phyloP scores from a whole-genome alignment of 2,888 invertebrate species.

The Hypena proboscidalis region DNA sequence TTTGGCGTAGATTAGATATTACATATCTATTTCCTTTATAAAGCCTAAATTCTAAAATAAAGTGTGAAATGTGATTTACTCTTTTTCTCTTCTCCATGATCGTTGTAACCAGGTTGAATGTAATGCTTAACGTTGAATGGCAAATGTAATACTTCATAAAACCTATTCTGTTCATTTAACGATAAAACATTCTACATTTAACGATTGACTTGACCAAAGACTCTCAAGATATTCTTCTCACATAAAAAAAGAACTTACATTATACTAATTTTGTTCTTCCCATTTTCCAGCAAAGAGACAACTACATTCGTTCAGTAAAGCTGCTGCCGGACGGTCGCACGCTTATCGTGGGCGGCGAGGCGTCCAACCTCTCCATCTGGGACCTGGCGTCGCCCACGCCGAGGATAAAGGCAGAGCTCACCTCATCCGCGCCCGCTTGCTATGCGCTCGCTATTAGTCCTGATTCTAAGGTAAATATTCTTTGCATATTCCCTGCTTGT shows the following conservation, averaged over 20 bases:
- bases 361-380: constrained; percentile 97
- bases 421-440: constrained; percentile 97
- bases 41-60: no score
- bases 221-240: no score
- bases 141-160: no score
- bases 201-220: no score
- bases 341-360: constrained; percentile 98
- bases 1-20: neutral
- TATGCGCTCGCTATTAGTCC: constrained; percentile 98
- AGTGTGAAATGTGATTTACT: no score
- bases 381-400: constrained; percentile 96
- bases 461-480: constrained; percentile 90
- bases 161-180: no score
- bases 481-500: neutral
- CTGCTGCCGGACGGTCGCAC: constrained; percentile 96
- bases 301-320: constrained; percentile 98
- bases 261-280: neutral
- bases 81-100: no score
- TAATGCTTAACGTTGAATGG: no score
- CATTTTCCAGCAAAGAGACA: constrained; percentile 92
- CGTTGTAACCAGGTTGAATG: no score
- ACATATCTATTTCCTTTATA: neutral
- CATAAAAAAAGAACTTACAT: no score
- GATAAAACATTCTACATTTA: no score
- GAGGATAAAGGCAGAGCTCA: constrained; percentile 96